Conservation (phyloP, 2,113 vertebrate genomes). For the Carlito syrichta region DNA sequence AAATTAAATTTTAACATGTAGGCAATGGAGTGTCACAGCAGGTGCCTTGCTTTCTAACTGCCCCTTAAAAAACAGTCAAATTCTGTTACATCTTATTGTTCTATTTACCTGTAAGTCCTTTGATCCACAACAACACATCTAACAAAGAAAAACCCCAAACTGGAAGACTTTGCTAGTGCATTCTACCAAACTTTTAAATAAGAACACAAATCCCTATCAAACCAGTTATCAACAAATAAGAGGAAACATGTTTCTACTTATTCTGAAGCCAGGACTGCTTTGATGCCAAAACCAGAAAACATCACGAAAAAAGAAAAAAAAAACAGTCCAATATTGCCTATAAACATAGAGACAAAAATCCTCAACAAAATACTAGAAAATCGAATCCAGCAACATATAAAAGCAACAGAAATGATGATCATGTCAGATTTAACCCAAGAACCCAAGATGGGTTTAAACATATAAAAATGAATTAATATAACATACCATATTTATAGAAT, state of each 20-base stretch:
- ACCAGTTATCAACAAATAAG: neutral
- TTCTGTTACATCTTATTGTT: neutral
- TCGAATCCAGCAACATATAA: neutral
- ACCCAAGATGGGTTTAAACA: neutral
- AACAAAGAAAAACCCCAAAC: neutral
- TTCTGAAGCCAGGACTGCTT: neutral
- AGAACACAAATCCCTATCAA: neutral
- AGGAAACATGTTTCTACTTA: neutral
- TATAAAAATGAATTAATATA: neutral
- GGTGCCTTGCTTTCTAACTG: neutral
- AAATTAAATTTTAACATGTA: neutral
- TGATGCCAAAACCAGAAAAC: constrained; percentile 19
- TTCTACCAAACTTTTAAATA: neutral
- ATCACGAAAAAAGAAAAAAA: neutral
- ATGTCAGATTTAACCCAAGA: neutral
- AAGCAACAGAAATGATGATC: neutral
- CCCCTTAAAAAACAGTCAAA: neutral
- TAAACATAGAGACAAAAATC: neutral
- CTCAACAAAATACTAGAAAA: neutral
- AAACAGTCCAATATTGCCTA: neutral
- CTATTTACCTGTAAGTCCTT: neutral
- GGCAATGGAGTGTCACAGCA: neutral
- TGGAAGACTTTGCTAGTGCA: neutral
- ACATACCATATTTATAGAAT: neutral
- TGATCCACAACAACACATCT: neutral